phyloP scores from a whole-genome alignment of 2,797 vertebrate species.

The Alectoris magna region DNA sequence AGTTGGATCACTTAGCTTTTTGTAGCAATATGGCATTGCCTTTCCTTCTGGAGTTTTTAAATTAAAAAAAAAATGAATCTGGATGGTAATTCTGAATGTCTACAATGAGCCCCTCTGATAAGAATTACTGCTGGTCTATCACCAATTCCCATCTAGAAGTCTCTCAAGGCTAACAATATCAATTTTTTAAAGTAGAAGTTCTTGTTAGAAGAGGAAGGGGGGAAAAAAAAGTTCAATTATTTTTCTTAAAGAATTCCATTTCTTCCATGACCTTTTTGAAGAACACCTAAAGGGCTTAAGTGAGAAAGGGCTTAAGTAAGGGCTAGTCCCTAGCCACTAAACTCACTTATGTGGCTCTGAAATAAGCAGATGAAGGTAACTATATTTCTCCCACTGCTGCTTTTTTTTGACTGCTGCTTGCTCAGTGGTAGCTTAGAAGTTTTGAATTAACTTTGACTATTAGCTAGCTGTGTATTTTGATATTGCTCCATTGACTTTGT shows the following conservation, averaged over 20 bases:
- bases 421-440: neutral
- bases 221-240: neutral
- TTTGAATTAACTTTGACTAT: neutral
- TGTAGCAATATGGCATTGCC: neutral
- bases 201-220: neutral
- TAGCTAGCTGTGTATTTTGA: neutral
- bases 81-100: neutral
- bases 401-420: neutral
- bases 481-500: neutral
- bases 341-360: neutral
- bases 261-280: neutral
- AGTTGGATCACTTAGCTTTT: neutral
- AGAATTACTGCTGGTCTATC: neutral
- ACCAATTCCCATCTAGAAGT: neutral
- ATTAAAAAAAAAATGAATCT: neutral
- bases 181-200: neutral
- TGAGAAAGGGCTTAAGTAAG: neutral
- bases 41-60: constrained; percentile 18
- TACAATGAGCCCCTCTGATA: neutral
- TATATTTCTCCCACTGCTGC: neutral
- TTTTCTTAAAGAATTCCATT: neutral
- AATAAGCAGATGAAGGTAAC: neutral
- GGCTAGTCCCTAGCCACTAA: neutral
- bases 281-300: neutral
- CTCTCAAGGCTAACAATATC: neutral